Conservation (phyloP, 1,140 invertebrate species). For the Agrilus planipennis region DNA sequence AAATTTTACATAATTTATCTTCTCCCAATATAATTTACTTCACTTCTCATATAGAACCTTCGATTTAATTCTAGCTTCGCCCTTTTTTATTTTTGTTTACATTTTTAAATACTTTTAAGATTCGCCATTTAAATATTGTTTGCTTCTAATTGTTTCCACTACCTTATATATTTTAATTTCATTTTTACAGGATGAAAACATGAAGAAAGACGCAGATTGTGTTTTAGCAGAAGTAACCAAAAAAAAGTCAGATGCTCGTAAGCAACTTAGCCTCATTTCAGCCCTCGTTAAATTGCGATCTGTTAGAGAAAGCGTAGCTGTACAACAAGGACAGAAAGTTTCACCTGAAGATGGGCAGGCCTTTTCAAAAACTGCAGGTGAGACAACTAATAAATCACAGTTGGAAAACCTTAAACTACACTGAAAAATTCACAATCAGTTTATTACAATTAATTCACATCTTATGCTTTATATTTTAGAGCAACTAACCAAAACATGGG, state of each 20-base stretch:
- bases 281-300: conserved; percentile 48
- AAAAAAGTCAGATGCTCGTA: conserved; percentile 55
- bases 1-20: too few species aligned
- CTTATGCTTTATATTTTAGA: conserved; percentile 4
- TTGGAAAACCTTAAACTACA: too few species aligned
- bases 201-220: conserved; percentile 54
- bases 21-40: too few species aligned
- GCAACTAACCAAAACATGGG: conserved; percentile 26
- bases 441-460: neutral
- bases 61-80: too few species aligned
- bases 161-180: conserved; percentile 10
- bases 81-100: too few species aligned
- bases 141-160: too few species aligned
- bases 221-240: conserved; percentile 53
- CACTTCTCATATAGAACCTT: too few species aligned
- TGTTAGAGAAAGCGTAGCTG: conserved; percentile 44
- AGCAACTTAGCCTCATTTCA: conserved; percentile 46
- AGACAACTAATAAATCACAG: too few species aligned
- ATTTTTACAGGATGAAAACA: conserved; percentile 45
- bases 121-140: too few species aligned
- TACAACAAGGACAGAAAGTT: conserved; percentile 45
- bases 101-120: too few species aligned
- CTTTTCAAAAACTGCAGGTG: conserved; percentile 25
- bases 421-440: too few species aligned
- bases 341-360: conserved; percentile 32